Evolutionary conservation across 2,113 vertebrate species (phyloP), one percentile per base, ranked within the genome.

Genomic region (Lethenteron reissneri): DNA sequence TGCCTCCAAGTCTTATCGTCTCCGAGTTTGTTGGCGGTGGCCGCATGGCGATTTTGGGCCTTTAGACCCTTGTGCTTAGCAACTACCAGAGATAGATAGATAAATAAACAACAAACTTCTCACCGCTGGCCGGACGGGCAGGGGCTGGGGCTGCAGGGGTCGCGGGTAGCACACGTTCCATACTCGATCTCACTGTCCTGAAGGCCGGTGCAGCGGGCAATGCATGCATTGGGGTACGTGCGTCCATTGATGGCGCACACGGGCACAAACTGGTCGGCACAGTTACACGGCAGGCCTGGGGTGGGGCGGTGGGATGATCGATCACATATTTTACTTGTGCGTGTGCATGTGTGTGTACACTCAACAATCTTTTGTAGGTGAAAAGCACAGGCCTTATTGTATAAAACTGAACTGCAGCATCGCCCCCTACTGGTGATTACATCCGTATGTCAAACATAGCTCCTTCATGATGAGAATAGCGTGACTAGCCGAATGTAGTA

Each of bases 201-300:
- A 75, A 99, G 88, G 17, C 88, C 90, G 75, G 91, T 82, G 15
- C 94, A 99, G 73, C 92, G 87, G 58, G 94, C 94, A 70, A 95
- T 85, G 13, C 94, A 97, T 0, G 87, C 88, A 2, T 90, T 95
- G 73, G 92, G 92, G 57, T 99, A 99, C 0, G 90, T 97, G 71
- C 91, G 89, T 12, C 94, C 92, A 1, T 95, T 96, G 1, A 81
- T 82, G 8, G 88, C 94, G 73, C 94, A 99, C 2, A 99, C 91
- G 0, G 92, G 90, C 69, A 99, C 85, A 76, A 95, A 99, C 77
- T 85, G 86, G 76, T 99, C 89, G 0, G 85, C 85, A 68, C 94
- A 99, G 77, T 85, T 86, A 76, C 94, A 99, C 0, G 91, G 91
- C 11, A 95, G 82, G 75, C 89, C 94, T 97, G 78, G 8, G 41